These are phyloP conservation scores for Brachyrhaphis roseni DNA, from an alignment of 2,797 vertebrate genomes.

Conservation along the genomic window DNA sequence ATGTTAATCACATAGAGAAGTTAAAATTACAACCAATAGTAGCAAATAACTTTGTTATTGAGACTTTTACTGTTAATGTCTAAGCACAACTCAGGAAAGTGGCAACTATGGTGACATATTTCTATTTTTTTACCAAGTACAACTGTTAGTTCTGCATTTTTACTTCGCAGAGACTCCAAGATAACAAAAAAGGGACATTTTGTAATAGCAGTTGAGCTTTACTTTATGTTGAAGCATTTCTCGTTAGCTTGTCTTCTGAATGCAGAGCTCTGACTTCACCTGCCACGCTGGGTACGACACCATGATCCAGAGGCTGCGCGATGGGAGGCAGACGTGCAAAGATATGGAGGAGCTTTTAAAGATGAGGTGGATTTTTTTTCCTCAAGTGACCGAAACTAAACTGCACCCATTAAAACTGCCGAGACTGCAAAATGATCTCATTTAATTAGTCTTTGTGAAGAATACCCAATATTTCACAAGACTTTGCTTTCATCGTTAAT, in stretches of 20 bases:
- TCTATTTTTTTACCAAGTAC: constrained; percentile 20
- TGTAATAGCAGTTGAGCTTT: constrained; percentile 46
- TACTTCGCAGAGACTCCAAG: constrained; percentile 13
- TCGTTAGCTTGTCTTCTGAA: constrained; percentile 12
- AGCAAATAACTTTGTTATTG: not conserved
- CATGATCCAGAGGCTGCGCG: constrained; percentile 85
- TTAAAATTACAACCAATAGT: not conserved
- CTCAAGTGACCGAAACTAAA: constrained; percentile 4
- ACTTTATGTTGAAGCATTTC: constrained; percentile 10
- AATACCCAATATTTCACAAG: not conserved
- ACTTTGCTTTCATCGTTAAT: not conserved
- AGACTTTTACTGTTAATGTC: not conserved
- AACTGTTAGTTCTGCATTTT: constrained; percentile 68
- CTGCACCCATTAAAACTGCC: not conserved
- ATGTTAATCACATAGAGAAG: not conserved
- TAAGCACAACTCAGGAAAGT: constrained; percentile 14
- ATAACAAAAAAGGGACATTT: constrained; percentile 27
- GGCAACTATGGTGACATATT: not conserved
- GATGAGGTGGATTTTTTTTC: constrained; percentile 81
- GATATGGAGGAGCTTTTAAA: constrained; percentile 94
- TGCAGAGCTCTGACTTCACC: constrained; percentile 88
- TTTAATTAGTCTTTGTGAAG: not conserved
- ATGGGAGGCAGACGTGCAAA: constrained; percentile 93
- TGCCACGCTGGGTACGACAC: constrained; percentile 87
- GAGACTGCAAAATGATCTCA: not conserved